phyloP scores from a whole-genome alignment of 2,113 vertebrate species.

The Oreochromis tanganicae region DNA sequence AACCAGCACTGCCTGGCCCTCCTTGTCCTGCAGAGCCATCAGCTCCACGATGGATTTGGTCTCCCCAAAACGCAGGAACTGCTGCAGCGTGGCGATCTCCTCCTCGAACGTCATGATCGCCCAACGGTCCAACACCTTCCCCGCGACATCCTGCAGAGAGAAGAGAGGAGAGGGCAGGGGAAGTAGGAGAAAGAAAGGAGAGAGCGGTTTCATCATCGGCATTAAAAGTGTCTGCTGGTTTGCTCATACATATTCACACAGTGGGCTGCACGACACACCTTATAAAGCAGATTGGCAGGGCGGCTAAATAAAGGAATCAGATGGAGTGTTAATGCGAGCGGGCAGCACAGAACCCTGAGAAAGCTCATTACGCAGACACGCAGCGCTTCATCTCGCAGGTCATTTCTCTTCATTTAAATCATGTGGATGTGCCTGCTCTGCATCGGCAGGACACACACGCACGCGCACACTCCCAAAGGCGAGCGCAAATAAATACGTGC shows the following conservation, averaged over 20 bases:
- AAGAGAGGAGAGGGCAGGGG: not conserved
- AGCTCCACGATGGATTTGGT: slow-evolving; percentile 97
- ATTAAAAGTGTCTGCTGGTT: slow-evolving; percentile 24
- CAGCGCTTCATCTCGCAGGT: slow-evolving; percentile 57
- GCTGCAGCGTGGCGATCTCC: slow-evolving; percentile 91
- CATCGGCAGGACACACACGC: not conserved
- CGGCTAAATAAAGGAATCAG: slow-evolving; percentile 57
- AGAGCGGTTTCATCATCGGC: slow-evolving; percentile 42
- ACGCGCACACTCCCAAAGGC: not conserved
- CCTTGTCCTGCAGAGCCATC: slow-evolving; percentile 95
- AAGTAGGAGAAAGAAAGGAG: not conserved
- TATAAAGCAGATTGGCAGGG: slow-evolving; percentile 45
- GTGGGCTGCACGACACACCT: slow-evolving; percentile 22
- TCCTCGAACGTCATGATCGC: slow-evolving; percentile 96
- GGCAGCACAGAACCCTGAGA: slow-evolving; percentile 34
- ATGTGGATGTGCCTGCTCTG: slow-evolving; percentile 63
- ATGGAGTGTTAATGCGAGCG: slow-evolving; percentile 36
- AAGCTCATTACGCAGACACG: slow-evolving; percentile 58
- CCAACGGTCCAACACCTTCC: slow-evolving; percentile 97
- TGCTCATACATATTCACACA: slow-evolving; percentile 46
- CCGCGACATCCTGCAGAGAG: slow-evolving; percentile 83
- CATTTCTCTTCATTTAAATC: slow-evolving; percentile 78
- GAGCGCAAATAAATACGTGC: not conserved
- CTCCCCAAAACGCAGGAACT: slow-evolving; percentile 97
- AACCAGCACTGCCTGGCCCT: slow-evolving; percentile 82